A percentile compares a stretch with the other conserved stretches of the same genome.
phyloP scores from a whole-genome alignment of 2,113 vertebrate genomes.

The Cinclus cinclus region DNA sequence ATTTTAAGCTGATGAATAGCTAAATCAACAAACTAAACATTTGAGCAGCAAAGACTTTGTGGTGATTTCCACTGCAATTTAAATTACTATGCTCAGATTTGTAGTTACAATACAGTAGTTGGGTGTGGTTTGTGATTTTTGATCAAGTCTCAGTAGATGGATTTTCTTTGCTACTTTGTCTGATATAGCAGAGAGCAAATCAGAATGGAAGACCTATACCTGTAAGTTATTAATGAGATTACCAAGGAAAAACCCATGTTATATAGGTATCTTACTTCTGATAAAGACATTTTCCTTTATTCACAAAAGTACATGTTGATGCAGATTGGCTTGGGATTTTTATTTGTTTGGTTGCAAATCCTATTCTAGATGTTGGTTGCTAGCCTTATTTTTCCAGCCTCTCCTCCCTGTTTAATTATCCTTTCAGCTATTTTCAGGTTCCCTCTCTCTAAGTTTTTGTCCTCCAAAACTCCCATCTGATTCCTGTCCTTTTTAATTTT shows the following conservation, averaged over 20 bases:
- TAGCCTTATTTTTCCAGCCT: background rate
- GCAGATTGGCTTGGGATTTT: background rate
- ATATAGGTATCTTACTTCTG: background rate
- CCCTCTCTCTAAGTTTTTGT: background rate
- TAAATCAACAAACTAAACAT: background rate
- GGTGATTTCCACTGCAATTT: background rate
- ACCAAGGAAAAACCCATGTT: accelerated
- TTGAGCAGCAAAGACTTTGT: background rate
- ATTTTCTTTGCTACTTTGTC: background rate
- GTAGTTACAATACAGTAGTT: background rate
- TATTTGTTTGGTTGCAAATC: background rate
- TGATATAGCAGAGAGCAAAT: background rate
- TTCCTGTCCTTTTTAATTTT: background rate
- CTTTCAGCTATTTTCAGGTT: background rate
- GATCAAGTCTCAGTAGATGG: background rate
- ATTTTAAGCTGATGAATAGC: background rate
- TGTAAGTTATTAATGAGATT: background rate
- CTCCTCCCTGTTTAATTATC: background rate
- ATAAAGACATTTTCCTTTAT: background rate
- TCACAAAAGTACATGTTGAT: accelerated
- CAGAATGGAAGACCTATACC: background rate
- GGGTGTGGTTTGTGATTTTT: background rate
- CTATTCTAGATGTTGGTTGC: background rate
- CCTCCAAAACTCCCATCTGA: background rate
- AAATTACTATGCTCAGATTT: background rate